Conservation (phyloP, 2,797 vertebrate genomes). For the Glyptemys insculpta region DNA sequence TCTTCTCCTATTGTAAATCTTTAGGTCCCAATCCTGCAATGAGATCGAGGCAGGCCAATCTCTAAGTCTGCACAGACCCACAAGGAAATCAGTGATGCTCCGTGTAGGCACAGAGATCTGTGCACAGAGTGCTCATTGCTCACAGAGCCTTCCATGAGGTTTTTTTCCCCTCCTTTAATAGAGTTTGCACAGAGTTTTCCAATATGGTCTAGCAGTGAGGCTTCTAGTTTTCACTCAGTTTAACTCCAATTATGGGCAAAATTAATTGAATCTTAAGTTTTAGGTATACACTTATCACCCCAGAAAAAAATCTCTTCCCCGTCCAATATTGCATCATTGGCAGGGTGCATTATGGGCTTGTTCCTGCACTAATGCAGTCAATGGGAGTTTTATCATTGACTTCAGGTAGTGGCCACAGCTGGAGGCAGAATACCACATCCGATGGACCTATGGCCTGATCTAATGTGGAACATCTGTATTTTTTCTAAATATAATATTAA, state of each 20-base stretch:
- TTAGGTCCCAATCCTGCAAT: background rate
- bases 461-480: background rate
- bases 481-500: background rate
- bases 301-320: background rate
- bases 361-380: background rate
- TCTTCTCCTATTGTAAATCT: background rate
- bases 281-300: background rate
- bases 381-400: background rate
- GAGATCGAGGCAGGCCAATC: background rate
- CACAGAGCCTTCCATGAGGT: background rate
- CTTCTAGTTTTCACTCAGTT: background rate
- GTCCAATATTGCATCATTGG: background rate
- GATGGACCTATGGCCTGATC: background rate
- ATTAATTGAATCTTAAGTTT: background rate
- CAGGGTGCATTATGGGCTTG: background rate
- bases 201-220: background rate
- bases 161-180: background rate
- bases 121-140: background rate
- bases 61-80: background rate
- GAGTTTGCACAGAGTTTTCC: background rate
- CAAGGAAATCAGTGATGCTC: background rate
- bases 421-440: background rate
- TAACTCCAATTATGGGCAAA: background rate
- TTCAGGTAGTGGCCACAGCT: background rate
- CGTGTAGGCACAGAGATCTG: background rate